Conservation (phyloP, 2,888 invertebrate species). For the Cordilura impudica region DNA sequence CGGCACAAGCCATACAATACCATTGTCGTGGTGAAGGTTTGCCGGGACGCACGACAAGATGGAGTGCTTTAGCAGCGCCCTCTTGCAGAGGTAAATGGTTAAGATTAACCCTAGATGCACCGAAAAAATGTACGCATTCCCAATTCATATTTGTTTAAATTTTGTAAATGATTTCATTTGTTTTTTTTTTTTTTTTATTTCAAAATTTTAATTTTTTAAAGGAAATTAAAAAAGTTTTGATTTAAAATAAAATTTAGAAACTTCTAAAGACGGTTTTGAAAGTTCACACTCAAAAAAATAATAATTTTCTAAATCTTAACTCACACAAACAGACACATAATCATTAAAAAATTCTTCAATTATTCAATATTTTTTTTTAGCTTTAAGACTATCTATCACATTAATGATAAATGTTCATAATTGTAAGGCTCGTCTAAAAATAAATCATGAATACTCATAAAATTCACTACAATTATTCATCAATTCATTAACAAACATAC, state of each 20-base stretch:
- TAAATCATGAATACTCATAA: not conserved
- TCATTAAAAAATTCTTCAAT: not conserved
- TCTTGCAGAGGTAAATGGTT: conserved; percentile 95
- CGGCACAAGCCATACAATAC: conserved; percentile 67
- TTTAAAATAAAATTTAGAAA: no score
- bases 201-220: no score
- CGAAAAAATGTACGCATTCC: conserved; percentile 76
- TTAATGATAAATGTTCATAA: conserved; percentile 30
- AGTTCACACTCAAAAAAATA: no score
- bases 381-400: conserved; percentile 16
- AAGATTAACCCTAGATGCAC: conserved; percentile 79
- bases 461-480: not conserved
- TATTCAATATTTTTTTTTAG: not conserved
- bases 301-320: not conserved
- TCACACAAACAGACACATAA: not conserved
- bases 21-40: conserved; percentile 91
- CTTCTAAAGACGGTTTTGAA: no score
- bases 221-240: no score
- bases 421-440: conserved; percentile 32
- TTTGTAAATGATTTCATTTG: no score
- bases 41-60: conserved; percentile 85
- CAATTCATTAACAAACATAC: not conserved
- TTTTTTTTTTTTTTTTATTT: no score
- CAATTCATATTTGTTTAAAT: conserved; percentile 78
- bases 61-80: conserved; percentile 90